Conservation (phyloP, 1,140 invertebrate species). For the Plectus sambesii region DNA sequence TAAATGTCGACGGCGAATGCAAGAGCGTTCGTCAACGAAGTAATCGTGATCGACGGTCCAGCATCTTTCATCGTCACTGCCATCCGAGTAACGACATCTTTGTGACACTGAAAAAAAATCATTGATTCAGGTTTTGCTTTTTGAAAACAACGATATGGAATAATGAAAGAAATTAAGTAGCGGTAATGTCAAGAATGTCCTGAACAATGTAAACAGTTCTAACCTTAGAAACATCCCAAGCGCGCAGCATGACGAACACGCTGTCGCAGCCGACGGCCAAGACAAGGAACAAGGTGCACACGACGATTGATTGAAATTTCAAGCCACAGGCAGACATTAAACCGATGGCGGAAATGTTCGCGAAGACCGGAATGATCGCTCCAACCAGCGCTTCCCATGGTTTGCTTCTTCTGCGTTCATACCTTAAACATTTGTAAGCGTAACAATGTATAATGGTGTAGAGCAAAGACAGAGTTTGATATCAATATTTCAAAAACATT, state of each 20-base stretch:
- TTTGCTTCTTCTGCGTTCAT: constrained; percentile 23
- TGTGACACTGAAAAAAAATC: no score
- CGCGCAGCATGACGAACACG: constrained; percentile 60
- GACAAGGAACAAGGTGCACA: constrained; percentile 41
- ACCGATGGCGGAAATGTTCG: constrained; percentile 34
- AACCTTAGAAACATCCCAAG: constrained; percentile 70
- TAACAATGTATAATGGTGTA: no score
- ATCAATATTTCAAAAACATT: no score
- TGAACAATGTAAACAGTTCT: no score
- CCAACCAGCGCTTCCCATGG: constrained; percentile 41
- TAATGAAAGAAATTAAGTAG: no score
- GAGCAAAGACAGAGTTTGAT: no score
- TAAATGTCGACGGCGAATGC: constrained; percentile 89
- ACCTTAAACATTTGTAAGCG: no score
- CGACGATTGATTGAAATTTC: constrained; percentile 38
- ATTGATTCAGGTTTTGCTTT: no score
- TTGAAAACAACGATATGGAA: no score
- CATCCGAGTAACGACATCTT: constrained; percentile 68
- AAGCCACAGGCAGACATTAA: constrained; percentile 30
- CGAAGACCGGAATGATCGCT: constrained; percentile 38
- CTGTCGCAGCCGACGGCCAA: constrained; percentile 44
- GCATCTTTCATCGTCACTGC: constrained; percentile 74
- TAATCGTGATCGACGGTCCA: constrained; percentile 89
- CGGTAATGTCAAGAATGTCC: no score
- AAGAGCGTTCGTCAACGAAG: constrained; percentile 83